Base-by-base conservation (phyloP, 2,113 vertebrate species). In the Lepus timidus region DNA sequence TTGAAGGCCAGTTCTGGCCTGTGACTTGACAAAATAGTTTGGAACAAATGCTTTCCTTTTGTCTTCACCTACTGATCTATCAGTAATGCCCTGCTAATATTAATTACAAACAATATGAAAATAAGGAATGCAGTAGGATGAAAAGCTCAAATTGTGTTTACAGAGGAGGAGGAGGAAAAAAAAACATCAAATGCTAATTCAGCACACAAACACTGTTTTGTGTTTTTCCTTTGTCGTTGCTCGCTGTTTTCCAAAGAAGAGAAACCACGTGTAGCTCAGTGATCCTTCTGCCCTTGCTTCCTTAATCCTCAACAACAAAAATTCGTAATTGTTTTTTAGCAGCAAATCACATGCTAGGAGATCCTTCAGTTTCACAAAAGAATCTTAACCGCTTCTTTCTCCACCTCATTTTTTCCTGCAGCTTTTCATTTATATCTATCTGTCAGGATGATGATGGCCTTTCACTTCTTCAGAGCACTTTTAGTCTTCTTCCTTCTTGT, bases 21-120 rank as follows among this genome's bases (percentile, higher is more conserved):
- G 25, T 71, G 73, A 68, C 82, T 25, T 89, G 52, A 76, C 52
- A 91, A 44, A 87, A 76, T 79, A 51, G 68, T 92, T 90, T 75
- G 70, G 22, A 36, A 36, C 84, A 94, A 86, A 39, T 73, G 58
- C 31, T 88, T 96, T 79, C 39, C 27, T 82, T 76, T 93, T 84
- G 65, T 88, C 79, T 92, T 49, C 65, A 78, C 70, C 88, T 78
- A 74, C 68, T 78, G 13, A 91, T 88, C 13, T 82, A 64, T 73
- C 86, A 22, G 85, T 67, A 90, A 74, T 67, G 36, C 73, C 52
- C 22, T 81, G 58, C 16, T 79, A 79, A 93, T 94, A 88, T 44
- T 92, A 91, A 90, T 94, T 96, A 70, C 17, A 20, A 95, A 84
- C 49, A 88, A 61, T 73, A 75, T 29, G 16, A 83, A 94, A 91